Evolutionary conservation across 2,888 invertebrate species (phyloP).

Genomic region (Rhodophaea formosa): DNA sequence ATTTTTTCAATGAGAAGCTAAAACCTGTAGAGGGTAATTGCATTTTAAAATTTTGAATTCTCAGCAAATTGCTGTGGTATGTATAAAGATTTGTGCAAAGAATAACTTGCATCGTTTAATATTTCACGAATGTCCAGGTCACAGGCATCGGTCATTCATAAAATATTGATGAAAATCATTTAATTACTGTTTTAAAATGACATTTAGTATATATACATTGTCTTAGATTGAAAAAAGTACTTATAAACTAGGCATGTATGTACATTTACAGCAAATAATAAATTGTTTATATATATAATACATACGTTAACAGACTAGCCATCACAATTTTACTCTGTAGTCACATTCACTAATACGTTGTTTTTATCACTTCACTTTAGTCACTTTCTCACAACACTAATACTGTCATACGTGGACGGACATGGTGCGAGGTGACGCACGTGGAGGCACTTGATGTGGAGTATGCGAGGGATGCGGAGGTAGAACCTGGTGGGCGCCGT

Average conservation of each 20-base stretch:
- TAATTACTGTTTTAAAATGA: conserved; percentile 31
- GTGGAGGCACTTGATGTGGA: conserved; percentile 75
- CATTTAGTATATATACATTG: conserved; percentile 23
- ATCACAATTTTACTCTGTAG: conserved; percentile 60
- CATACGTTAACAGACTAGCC: conserved; percentile 71
- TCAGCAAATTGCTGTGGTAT: no score
- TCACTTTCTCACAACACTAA: conserved; percentile 37
- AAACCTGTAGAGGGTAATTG: no score
- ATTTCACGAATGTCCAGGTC: no score
- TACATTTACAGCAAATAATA: conserved; percentile 47
- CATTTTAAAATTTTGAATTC: no score
- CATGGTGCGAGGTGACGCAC: conserved; percentile 84
- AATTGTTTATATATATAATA: conserved; percentile 53
- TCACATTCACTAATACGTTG: conserved; percentile 38
- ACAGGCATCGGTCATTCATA: conserved; percentile 29
- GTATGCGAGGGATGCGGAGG: conserved; percentile 75
- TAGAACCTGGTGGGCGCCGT: conserved; percentile 71
- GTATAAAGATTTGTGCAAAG: no score
- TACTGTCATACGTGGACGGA: conserved; percentile 87
- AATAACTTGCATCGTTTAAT: no score
- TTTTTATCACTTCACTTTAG: conserved; percentile 48
- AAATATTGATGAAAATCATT: conserved; percentile 27
- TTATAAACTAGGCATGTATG: conserved; percentile 27
- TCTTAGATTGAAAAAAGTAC: conserved; percentile 19
- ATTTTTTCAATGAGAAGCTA: no score